A percentile compares a stretch with the other conserved stretches of the same genome.
phyloP scores from a whole-genome alignment of 1,140 invertebrate genomes.

The Sarcophaga peregrina region DNA sequence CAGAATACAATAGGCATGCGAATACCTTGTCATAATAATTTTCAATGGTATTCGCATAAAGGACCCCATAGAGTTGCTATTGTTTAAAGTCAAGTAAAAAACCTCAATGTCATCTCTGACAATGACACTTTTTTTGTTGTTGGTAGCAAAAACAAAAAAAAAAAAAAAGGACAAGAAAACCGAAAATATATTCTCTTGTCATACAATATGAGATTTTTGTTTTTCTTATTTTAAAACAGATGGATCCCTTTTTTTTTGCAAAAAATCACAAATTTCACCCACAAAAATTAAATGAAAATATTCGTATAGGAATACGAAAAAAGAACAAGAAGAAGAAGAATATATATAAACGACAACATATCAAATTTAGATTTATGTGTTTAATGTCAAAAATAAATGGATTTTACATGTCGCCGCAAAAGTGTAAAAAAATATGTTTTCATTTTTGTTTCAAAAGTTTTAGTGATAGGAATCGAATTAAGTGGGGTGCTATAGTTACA shows the following conservation, averaged over 20 bases:
- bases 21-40: conserved; percentile 10
- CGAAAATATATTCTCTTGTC: not conserved
- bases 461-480: not conserved
- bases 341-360: conserved; percentile 38
- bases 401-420: conserved; percentile 42
- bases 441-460: too few species aligned
- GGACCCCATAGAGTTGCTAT: not conserved
- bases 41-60: conserved; percentile 1
- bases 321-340: not conserved
- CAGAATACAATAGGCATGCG: not conserved
- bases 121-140: not conserved
- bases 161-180: not conserved
- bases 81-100: conserved; percentile 8
- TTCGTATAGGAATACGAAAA: not conserved
- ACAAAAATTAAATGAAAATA: not conserved
- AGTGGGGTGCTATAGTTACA: too few species aligned
- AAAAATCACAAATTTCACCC: not conserved
- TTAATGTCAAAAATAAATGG: conserved; percentile 44
- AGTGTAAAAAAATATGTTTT: conserved; percentile 11
- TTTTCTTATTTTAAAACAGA: not conserved
- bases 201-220: conserved; percentile 1
- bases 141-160: not conserved
- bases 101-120: not conserved
- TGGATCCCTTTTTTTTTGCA: too few species aligned
- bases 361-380: conserved; percentile 41